Conservation (phyloP, 2,888 invertebrate species). For the Smittia aterrima region DNA sequence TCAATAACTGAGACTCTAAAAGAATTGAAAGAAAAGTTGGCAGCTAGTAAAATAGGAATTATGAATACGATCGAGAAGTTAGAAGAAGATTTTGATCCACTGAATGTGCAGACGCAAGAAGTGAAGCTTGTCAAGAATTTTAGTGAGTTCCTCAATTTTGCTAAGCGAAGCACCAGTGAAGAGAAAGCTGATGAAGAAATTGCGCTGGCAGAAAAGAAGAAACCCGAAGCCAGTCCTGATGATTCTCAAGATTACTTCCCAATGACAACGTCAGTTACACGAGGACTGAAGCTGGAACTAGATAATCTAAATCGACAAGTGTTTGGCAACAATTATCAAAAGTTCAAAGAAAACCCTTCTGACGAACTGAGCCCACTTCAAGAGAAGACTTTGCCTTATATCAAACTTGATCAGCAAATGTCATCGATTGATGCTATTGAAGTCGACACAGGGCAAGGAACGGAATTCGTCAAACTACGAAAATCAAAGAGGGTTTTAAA, state of each 20-base stretch:
- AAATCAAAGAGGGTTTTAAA: constrained; percentile 40
- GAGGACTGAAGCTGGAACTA: constrained; percentile 75
- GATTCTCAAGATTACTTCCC: constrained; percentile 82
- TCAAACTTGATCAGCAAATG: not conserved
- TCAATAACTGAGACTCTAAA: constrained; percentile 49
- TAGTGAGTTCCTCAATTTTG: constrained; percentile 79
- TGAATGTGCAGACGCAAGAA: constrained; percentile 52
- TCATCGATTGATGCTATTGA: constrained; percentile 38
- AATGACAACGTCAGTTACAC: constrained; percentile 83
- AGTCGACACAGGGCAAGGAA: constrained; percentile 21
- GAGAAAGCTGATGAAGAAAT: constrained; percentile 47
- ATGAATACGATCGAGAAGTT: constrained; percentile 62
- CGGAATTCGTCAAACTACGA: not conserved
- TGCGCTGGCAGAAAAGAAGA: constrained; percentile 48
- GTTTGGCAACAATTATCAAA: constrained; percentile 59
- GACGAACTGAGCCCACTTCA: constrained; percentile 37
- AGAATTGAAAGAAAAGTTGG: constrained; percentile 59
- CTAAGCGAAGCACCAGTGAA: constrained; percentile 63
- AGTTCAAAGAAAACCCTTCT: constrained; percentile 38
- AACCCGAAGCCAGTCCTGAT: constrained; percentile 61
- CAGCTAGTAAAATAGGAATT: constrained; percentile 56
- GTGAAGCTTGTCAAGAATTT: constrained; percentile 70
- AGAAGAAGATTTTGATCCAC: constrained; percentile 51
- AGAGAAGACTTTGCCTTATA: constrained; percentile 36
- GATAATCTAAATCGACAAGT: constrained; percentile 83